Percentiles rank a stretch among this genome's conserved stretches.
phyloP scores from a whole-genome alignment of 2,797 vertebrate genomes.

The Sebastolobus alascanus region DNA sequence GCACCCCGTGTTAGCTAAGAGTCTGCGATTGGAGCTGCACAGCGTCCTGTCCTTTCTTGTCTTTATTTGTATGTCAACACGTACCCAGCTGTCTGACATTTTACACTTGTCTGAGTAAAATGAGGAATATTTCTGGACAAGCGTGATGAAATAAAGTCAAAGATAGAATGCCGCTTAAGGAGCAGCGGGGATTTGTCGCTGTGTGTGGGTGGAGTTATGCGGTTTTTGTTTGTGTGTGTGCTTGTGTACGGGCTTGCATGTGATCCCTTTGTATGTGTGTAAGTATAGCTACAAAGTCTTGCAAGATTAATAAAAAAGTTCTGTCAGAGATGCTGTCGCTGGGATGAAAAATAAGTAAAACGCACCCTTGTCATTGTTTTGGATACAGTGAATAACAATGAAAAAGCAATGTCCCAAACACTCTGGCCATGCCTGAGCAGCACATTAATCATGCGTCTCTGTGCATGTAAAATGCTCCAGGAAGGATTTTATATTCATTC shows the following conservation, averaged over 20 bases:
- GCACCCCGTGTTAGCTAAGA: background rate
- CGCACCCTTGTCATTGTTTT: slow-evolving; percentile 65
- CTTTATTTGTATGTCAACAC: slow-evolving; percentile 39
- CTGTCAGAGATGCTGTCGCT: slow-evolving; percentile 58
- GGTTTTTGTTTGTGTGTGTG: slow-evolving; percentile 12
- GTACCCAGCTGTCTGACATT: slow-evolving; percentile 17
- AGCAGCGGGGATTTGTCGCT: slow-evolving; percentile 22
- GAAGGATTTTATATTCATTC: slow-evolving; percentile 76
- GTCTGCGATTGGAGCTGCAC: background rate
- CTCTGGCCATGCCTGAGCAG: slow-evolving; percentile 53
- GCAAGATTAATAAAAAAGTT: slow-evolving; percentile 70
- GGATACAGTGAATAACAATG: slow-evolving; percentile 64
- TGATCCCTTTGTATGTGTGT: background rate
- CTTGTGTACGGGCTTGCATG: background rate
- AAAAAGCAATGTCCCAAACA: slow-evolving; percentile 49
- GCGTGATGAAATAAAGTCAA: slow-evolving; percentile 22
- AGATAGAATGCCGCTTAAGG: slow-evolving; percentile 40
- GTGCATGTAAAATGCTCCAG: slow-evolving; percentile 64
- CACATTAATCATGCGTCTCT: slow-evolving; percentile 77
- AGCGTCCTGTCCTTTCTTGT: slow-evolving; percentile 4
- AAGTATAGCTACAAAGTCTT: slow-evolving; percentile 20
- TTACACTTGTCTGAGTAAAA: slow-evolving; percentile 21
- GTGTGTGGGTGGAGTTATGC: slow-evolving; percentile 28
- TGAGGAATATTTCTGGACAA: slow-evolving; percentile 49
- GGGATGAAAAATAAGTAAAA: slow-evolving; percentile 65